Evolutionary conservation across 2,888 invertebrate genomes (phyloP), one percentile per base, ranked within the genome.

Genomic region (Belgica antarctica): DNA sequence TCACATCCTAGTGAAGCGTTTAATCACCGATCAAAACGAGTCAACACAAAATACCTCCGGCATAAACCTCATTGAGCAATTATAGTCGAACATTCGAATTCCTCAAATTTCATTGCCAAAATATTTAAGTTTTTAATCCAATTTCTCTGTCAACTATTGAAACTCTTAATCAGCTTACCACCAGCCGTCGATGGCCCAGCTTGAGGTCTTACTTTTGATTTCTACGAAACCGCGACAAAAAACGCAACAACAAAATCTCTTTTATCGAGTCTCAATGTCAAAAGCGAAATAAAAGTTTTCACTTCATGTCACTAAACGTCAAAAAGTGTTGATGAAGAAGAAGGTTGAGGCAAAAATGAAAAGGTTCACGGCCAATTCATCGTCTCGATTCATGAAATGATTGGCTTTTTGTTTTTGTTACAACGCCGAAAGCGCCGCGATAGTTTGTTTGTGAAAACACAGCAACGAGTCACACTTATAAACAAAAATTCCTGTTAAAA

Each of bases 101-200:
- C 19, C 17, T 2, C 52, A 22, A 52, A 22, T 22, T 10, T 46
- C 31, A 57, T 68, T 68, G 68, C 68, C 68, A 68, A 68, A 68
- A 68, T 57, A 57, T 68, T 66, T 57, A 57, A 15, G 41, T 27
- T 65, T 27, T 57, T 52, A 68, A 68, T 68, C 68, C 68, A 68
- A 68, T 68, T 68, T 68, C 65, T 46, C 65, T 25, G 47, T 47
- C 47, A 66, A 27, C 27, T n/a, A 66, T 63, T 63, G 65, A 66
- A 46, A 46, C 46, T 66, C 12, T 66, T 66, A 66, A 66, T 66
- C 65, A 66, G 65, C 65, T 66, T 66, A 68, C 68, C n/a, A n/a
- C n/a, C n/a, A 57, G 17, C 22, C 59, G 59, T 52, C 31, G 52
- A 57, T 66, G 47, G 7, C 19, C 8, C 63, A 63, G 63, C 41